phyloP scores from a whole-genome alignment of 2,888 invertebrate genomes.

The Platycheirus rosarum region DNA sequence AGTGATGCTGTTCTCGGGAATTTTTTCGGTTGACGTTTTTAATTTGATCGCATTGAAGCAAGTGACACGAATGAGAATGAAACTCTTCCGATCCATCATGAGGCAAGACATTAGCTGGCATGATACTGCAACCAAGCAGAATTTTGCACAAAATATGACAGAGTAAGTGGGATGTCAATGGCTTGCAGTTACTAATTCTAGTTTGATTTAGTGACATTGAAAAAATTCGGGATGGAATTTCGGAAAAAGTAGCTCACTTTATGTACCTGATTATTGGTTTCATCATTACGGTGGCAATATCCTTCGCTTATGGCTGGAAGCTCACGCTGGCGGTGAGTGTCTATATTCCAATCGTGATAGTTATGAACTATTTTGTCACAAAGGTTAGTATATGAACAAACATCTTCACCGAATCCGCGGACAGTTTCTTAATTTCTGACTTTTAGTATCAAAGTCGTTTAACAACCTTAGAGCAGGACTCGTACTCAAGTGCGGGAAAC shows the following conservation, averaged over 20 bases:
- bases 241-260: constrained; percentile 91
- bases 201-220: constrained; percentile 87
- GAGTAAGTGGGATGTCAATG: constrained; percentile 85
- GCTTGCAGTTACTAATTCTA: neutral
- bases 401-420: no score
- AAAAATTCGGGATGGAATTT: constrained; percentile 92
- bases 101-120: constrained; percentile 90
- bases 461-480: constrained; percentile 86
- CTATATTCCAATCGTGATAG: constrained; percentile 90
- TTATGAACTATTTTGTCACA: constrained; percentile 89
- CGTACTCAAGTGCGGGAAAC: constrained; percentile 90
- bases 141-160: constrained; percentile 89
- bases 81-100: constrained; percentile 86
- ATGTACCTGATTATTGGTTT: constrained; percentile 84
- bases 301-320: constrained; percentile 93
- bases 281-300: constrained; percentile 86
- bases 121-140: constrained; percentile 87
- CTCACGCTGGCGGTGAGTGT: constrained; percentile 91
- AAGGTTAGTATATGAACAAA: constrained; percentile 84
- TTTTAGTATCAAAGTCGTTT: constrained; percentile 86
- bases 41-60: constrained; percentile 87
- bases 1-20: constrained; percentile 86
- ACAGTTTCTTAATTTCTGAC: neutral
- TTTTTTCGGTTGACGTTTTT: constrained; percentile 87
- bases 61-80: constrained; percentile 85